Evolutionary conservation across 2,113 vertebrate genomes (phyloP).

Genomic region (Myiagra hebetior): DNA sequence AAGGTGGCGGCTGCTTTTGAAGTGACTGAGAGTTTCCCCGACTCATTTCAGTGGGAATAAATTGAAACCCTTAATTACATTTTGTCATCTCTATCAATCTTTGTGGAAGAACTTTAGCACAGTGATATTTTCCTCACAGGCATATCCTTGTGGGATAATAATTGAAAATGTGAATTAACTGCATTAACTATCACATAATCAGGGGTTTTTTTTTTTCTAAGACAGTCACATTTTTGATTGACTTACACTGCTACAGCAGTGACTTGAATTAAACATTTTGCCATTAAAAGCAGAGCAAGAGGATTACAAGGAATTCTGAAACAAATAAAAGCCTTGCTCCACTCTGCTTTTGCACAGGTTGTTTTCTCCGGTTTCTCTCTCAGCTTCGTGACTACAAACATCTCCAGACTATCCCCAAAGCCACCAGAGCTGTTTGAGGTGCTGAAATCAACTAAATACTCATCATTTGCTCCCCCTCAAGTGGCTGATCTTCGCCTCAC

Average conservation of each 20-base stretch:
- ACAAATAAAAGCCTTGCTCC: neutral
- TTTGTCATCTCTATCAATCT: conserved; percentile 11
- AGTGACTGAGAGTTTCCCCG: neutral
- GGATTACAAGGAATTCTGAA: neutral
- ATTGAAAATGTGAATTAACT: conserved; percentile 41
- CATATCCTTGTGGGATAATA: neutral
- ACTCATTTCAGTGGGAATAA: conserved; percentile 1
- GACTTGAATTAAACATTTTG: neutral
- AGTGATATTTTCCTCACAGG: neutral
- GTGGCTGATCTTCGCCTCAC: neutral
- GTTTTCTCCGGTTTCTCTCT: neutral
- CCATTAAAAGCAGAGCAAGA: neutral
- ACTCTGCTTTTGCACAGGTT: neutral
- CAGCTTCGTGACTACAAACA: neutral
- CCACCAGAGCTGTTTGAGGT: neutral
- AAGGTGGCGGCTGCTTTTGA: conserved; percentile 1
- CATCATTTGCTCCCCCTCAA: neutral
- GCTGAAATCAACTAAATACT: neutral
- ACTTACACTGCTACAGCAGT: neutral
- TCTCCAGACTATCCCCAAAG: neutral
- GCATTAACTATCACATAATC: neutral
- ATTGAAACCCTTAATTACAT: conserved; percentile 42
- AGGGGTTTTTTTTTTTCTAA: neutral
- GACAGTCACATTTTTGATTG: neutral
- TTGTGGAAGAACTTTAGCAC: neutral